Conservation (phyloP, 2,113 vertebrate species). For the Prolemur simus region DNA sequence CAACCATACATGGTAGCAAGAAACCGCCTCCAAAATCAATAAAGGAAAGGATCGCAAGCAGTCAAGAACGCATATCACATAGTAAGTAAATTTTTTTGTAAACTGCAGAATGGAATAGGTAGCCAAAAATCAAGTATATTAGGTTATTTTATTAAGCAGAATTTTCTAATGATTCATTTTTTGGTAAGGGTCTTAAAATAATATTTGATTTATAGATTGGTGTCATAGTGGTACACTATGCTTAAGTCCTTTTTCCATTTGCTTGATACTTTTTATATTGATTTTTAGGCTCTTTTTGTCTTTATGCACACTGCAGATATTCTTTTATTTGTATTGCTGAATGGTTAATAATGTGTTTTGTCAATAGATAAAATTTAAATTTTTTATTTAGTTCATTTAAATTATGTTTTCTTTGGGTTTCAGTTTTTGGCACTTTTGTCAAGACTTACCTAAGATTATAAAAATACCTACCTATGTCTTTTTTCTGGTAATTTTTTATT, state of each 20-base stretch:
- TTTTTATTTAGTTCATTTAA: conserved; percentile 50
- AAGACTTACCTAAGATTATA: not conserved
- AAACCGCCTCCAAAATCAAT: not conserved
- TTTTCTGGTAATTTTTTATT: not conserved
- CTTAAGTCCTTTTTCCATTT: not conserved
- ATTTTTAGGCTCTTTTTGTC: not conserved
- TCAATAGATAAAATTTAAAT: not conserved
- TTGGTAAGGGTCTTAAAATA: not conserved
- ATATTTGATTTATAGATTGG: not conserved
- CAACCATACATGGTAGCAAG: not conserved
- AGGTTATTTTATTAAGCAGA: not conserved
- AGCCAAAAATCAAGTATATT: not conserved
- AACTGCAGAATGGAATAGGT: not conserved
- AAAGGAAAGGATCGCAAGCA: not conserved
- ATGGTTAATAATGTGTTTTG: not conserved
- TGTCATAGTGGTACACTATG: not conserved
- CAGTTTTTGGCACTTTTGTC: not conserved
- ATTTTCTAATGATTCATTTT: conserved; percentile 12
- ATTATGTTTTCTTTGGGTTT: not conserved
- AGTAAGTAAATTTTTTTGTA: conserved; percentile 53
- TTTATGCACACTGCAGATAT: not conserved
- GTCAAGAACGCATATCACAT: not conserved
- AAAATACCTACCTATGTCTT: not conserved
- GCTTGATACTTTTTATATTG: not conserved
- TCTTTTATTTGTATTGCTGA: not conserved